Conservation (phyloP, 2,888 invertebrate genomes). For the Apoda limacodes region DNA sequence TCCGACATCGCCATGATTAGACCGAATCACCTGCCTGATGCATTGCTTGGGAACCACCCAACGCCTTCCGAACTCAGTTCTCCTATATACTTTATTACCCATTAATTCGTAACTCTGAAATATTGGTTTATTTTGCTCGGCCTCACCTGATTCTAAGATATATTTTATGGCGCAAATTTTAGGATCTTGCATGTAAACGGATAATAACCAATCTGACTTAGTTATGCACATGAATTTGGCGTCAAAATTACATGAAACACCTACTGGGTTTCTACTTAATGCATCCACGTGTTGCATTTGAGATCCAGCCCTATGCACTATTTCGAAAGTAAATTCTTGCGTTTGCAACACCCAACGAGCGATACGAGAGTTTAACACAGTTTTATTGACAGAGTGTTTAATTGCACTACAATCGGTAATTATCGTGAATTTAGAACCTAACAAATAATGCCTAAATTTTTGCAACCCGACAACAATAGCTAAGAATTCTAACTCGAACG, state of each 20-base stretch:
- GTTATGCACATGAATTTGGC: constrained; percentile 11
- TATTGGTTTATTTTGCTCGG: constrained; percentile 12
- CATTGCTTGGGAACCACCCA: constrained; percentile 22
- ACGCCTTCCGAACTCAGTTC: constrained; percentile 16
- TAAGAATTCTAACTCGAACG: constrained; percentile 8
- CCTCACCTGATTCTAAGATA: constrained; percentile 14
- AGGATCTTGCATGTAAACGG: constrained; percentile 15
- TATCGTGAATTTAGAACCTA: constrained; percentile 10
- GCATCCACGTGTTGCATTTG: constrained; percentile 17
- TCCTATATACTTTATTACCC: constrained; percentile 18
- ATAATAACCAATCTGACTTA: constrained; percentile 19
- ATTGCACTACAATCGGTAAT: constrained; percentile 13
- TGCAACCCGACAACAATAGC: constrained; percentile 8
- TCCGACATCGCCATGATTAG: constrained; percentile 18
- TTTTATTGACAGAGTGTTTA: constrained; percentile 13
- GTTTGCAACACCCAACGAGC: constrained; percentile 28
- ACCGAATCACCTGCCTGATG: constrained; percentile 14
- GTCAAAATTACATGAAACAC: too few species aligned
- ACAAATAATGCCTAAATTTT: constrained; percentile 11
- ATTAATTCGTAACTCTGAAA: constrained; percentile 17
- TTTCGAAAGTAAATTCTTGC: constrained; percentile 27
- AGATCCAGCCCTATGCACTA: constrained; percentile 19
- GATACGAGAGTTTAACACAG: constrained; percentile 23
- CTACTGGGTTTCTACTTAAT: constrained; percentile 17
- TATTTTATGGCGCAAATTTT: constrained; percentile 5